phyloP scores from a whole-genome alignment of 1,140 invertebrate species.

The Drosophila mayri region DNA sequence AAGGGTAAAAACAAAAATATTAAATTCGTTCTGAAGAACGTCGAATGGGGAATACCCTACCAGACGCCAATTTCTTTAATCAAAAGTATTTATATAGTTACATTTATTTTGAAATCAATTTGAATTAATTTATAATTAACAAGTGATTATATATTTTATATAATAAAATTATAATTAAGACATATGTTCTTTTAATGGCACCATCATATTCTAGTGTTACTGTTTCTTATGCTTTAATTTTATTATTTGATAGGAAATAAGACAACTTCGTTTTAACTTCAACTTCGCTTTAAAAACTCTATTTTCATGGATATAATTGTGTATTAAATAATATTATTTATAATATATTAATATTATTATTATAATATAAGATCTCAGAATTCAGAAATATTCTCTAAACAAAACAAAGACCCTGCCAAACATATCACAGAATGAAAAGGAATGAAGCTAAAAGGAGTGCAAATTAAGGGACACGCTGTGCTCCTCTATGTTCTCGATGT shows the following conservation, averaged over 20 bases:
- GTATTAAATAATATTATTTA: neutral
- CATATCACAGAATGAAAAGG: neutral
- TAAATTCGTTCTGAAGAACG: too few species aligned
- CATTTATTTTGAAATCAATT: too few species aligned
- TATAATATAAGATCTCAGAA: neutral
- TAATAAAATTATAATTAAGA: too few species aligned
- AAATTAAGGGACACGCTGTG: slow-evolving; percentile 3
- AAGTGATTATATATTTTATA: too few species aligned
- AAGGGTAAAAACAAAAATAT: slow-evolving; percentile 2
- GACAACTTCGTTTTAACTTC: neutral
- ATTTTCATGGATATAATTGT: neutral
- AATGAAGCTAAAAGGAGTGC: slow-evolving; percentile 1
- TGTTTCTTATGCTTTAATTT: neutral
- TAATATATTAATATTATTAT: too few species aligned
- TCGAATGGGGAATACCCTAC: slow-evolving; percentile 1
- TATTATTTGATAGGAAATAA: neutral
- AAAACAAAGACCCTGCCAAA: slow-evolving; percentile 16
- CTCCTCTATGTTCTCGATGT: neutral
- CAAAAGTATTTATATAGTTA: too few species aligned
- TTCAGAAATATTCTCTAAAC: neutral
- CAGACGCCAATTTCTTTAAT: too few species aligned
- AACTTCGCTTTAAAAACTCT: neutral
- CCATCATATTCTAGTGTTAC: too few species aligned
- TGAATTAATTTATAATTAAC: too few species aligned
- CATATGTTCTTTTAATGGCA: too few species aligned